These are phyloP conservation scores for Falco biarmicus DNA, from an alignment of 2,797 vertebrate species.

Conservation along the genomic window DNA sequence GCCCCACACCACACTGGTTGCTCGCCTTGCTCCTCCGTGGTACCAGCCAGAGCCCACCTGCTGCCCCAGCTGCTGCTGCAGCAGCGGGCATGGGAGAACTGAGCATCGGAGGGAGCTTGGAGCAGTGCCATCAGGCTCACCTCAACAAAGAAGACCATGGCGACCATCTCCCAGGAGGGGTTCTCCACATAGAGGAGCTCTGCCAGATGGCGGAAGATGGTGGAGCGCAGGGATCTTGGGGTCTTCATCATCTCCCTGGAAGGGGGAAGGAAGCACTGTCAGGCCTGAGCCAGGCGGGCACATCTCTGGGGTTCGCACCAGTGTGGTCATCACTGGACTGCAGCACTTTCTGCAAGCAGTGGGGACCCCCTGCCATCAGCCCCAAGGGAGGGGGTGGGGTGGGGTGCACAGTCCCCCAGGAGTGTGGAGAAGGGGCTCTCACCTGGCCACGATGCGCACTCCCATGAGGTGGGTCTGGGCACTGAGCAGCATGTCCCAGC, in stretches of 20 bases:
- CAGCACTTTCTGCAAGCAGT: too few relatives aligned
- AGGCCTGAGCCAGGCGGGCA: not conserved
- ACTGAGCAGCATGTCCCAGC: too few relatives aligned
- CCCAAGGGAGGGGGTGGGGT: too few relatives aligned
- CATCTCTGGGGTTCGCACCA: too few relatives aligned
- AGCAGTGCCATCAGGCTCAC: not conserved
- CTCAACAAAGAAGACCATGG: not conserved
- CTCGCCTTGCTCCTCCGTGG: not conserved
- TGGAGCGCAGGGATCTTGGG: not conserved
- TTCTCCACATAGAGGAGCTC: not conserved
- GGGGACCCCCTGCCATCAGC: too few relatives aligned
- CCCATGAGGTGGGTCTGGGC: too few relatives aligned
- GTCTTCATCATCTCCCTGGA: not conserved
- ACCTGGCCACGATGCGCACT: too few relatives aligned
- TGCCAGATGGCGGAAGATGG: not conserved
- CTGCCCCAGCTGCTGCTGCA: not conserved
- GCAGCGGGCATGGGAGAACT: not conserved
- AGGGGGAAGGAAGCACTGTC: not conserved
- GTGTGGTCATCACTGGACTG: too few relatives aligned
- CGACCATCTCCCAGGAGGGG: not conserved
- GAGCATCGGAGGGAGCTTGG: not conserved
- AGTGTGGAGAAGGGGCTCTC: too few relatives aligned
- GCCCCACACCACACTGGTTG: not conserved
- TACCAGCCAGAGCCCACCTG: not conserved
- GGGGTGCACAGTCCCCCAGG: too few relatives aligned